Percentiles rank a stretch among this genome's conserved stretches.
These are phyloP conservation scores for Hoplodrina ambigua DNA, from an alignment of 2,888 invertebrate species.

Conservation along the genomic window DNA sequence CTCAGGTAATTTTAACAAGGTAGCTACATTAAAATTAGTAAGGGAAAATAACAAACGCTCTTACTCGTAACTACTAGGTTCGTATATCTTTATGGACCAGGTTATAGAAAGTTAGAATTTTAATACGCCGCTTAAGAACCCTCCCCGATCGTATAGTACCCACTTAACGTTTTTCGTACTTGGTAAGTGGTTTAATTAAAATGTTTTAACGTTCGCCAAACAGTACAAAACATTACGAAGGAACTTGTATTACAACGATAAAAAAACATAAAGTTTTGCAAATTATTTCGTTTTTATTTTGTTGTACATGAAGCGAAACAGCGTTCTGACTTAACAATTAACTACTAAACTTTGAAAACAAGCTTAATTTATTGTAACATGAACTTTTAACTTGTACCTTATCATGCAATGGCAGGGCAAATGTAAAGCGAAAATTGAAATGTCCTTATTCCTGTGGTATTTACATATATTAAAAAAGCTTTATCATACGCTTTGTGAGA, in stretches of 20 bases:
- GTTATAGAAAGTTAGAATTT: conserved; percentile 66
- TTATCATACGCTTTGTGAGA: not conserved
- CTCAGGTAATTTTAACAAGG: conserved; percentile 53
- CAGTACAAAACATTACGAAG: conserved; percentile 66
- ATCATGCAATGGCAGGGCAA: conserved; percentile 38
- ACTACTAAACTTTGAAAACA: conserved; percentile 52
- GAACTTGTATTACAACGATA: conserved; percentile 52
- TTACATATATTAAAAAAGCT: not conserved
- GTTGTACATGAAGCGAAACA: conserved; percentile 48
- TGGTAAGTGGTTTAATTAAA: conserved; percentile 83
- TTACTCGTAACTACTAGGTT: conserved; percentile 34
- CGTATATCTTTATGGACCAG: conserved; percentile 49
- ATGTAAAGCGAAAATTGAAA: conserved; percentile 32
- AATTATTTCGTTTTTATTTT: conserved; percentile 54
- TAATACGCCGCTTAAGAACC: conserved; percentile 64
- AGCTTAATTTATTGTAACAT: conserved; percentile 57
- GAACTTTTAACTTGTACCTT: conserved; percentile 44
- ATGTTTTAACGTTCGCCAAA: conserved; percentile 74
- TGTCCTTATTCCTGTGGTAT: conserved; percentile 10
- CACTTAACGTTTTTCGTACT: conserved; percentile 69
- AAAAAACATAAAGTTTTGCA: conserved; percentile 54
- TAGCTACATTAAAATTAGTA: conserved; percentile 50
- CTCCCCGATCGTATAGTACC: conserved; percentile 65
- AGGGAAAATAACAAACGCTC: conserved; percentile 53
- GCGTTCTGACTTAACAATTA: conserved; percentile 43